Evolutionary conservation across 2,797 vertebrate genomes (phyloP).

Genomic region (Peromyscus aztecus): DNA sequence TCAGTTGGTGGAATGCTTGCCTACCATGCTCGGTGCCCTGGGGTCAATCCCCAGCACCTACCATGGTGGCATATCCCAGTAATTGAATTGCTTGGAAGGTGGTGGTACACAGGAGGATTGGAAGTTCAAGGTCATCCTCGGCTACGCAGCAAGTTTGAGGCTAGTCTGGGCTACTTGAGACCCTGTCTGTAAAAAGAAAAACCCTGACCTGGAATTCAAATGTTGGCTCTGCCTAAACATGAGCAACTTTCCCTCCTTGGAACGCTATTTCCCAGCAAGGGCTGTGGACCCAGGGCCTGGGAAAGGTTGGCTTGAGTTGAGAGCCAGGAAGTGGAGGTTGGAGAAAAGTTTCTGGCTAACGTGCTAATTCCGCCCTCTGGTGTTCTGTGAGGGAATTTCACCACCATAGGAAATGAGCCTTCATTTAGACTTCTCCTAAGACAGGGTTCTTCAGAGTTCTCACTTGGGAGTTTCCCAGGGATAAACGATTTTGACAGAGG

Average conservation of each 20-base stretch:
- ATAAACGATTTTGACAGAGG: background rate
- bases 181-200: background rate
- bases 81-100: background rate
- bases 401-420: background rate
- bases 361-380: slow-evolving; percentile 50
- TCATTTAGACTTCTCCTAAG: background rate
- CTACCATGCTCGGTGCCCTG: background rate
- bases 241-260: background rate
- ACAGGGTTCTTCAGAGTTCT: background rate
- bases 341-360: background rate
- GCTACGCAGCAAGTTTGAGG: background rate
- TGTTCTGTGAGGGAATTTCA: background rate
- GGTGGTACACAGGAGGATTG: background rate
- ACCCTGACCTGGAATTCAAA: background rate
- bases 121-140: background rate
- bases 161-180: background rate
- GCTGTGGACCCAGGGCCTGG: background rate
- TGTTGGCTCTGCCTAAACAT: background rate
- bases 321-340: no score
- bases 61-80: background rate
- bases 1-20: background rate
- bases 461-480: background rate
- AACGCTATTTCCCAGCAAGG: background rate
- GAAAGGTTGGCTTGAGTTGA: background rate
- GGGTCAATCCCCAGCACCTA: background rate